These are phyloP conservation scores for Cancer borealis DNA, from an alignment of 2,888 invertebrate species.

Conservation along the genomic window DNA sequence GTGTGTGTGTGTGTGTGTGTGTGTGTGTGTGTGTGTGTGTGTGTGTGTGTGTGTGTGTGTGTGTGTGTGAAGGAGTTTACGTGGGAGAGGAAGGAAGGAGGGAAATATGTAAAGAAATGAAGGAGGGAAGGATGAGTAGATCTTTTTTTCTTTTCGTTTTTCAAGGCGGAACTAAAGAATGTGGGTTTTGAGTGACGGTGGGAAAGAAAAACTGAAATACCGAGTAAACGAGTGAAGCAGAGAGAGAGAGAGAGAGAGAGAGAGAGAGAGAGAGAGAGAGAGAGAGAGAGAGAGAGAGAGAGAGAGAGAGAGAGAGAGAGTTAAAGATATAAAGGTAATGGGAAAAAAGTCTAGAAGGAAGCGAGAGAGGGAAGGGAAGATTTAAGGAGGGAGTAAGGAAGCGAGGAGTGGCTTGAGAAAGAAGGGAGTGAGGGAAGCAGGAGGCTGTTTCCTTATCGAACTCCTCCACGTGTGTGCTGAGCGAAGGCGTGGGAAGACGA, in stretches of 20 bases:
- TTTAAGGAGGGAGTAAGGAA: not conserved
- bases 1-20: not conserved
- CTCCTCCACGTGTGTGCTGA: slow-evolving; percentile 4
- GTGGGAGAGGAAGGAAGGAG: not conserved
- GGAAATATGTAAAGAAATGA: not conserved
- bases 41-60: not conserved
- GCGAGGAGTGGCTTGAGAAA: not conserved
- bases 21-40: too few relatives aligned
- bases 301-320: slow-evolving; percentile 38
- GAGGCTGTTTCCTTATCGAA: not conserved
- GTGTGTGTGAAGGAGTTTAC: not conserved
- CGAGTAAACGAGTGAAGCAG: too few relatives aligned
- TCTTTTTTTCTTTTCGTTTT: not conserved
- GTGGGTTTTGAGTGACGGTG: too few relatives aligned
- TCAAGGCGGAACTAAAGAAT: too few relatives aligned
- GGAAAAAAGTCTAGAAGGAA: not conserved
- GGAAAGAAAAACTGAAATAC: too few relatives aligned
- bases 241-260: slow-evolving; percentile 13
- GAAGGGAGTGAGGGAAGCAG: not conserved
- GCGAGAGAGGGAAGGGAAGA: not conserved
- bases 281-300: slow-evolving; percentile 27
- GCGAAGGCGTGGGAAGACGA: not conserved
- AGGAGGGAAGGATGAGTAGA: not conserved
- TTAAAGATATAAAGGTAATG: not conserved
- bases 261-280: slow-evolving; percentile 12